Evolutionary conservation across 2,888 invertebrate species (phyloP).

Genomic region (Brachypterus glaber): DNA sequence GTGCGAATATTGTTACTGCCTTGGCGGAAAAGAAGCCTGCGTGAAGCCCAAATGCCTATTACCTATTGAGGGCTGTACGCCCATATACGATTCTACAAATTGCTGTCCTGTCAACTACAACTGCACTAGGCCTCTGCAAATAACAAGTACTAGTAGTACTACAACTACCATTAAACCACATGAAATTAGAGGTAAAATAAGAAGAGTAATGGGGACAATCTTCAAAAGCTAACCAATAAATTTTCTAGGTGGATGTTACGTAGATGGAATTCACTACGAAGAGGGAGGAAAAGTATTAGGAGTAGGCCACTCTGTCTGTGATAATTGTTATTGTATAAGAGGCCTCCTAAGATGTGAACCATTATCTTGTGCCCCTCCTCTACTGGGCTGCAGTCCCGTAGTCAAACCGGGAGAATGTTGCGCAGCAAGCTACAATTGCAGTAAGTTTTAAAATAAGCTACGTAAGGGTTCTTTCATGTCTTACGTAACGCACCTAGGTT

Average conservation of each 20-base stretch:
- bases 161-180: slow-evolving; percentile 22
- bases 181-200: slow-evolving; percentile 8
- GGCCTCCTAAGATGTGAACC: slow-evolving; percentile 65
- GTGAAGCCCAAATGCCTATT: slow-evolving; percentile 72
- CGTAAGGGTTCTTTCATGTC: too few relatives aligned
- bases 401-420: slow-evolving; percentile 72
- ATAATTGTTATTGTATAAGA: slow-evolving; percentile 72
- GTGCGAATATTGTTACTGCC: slow-evolving; percentile 83
- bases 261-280: slow-evolving; percentile 49
- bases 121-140: slow-evolving; percentile 42
- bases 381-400: slow-evolving; percentile 67
- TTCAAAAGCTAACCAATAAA: slow-evolving; percentile 12
- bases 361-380: slow-evolving; percentile 63
- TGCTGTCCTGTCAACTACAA: slow-evolving; percentile 80
- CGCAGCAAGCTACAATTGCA: slow-evolving; percentile 74
- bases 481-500: too few relatives aligned
- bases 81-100: slow-evolving; percentile 51
- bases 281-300: slow-evolving; percentile 65
- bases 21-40: slow-evolving; percentile 59
- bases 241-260: slow-evolving; percentile 49
- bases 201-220: background rate
- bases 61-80: slow-evolving; percentile 60
- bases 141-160: slow-evolving; percentile 21
- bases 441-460: slow-evolving; percentile 49
- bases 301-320: slow-evolving; percentile 53